Evolutionary conservation across 2,888 invertebrate species (phyloP).

Genomic region (Habrosyne pyritoides): DNA sequence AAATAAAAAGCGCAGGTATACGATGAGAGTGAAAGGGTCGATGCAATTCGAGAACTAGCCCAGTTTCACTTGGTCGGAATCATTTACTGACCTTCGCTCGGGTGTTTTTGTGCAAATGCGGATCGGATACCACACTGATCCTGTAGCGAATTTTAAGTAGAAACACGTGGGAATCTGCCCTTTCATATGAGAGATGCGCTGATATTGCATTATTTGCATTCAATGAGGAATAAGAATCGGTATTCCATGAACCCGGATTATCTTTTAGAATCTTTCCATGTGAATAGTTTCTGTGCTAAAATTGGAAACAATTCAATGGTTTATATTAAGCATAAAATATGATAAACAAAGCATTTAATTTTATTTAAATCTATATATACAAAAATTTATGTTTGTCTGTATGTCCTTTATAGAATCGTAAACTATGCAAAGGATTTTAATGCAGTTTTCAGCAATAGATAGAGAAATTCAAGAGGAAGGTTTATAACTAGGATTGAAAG

Average conservation of each 20-base stretch:
- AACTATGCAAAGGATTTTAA: no score
- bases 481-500: no score
- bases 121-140: constrained; percentile 67
- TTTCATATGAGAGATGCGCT: constrained; percentile 51
- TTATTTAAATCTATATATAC: no score
- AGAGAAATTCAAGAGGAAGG: no score
- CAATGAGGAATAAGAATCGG: constrained; percentile 27
- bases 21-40: constrained; percentile 82
- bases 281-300: background rate
- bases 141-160: constrained; percentile 66
- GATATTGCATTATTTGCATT: constrained; percentile 74
- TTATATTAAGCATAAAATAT: background rate
- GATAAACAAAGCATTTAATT: background rate
- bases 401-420: no score
- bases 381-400: no score
- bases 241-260: constrained; percentile 15
- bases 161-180: constrained; percentile 77
- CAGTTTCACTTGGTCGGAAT: constrained; percentile 61
- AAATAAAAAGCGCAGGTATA: constrained; percentile 81
- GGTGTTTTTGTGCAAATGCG: constrained; percentile 60
- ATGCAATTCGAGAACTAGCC: constrained; percentile 78
- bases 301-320: background rate
- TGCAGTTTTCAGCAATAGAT: no score
- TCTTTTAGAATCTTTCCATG: background rate
- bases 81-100: constrained; percentile 66